Evolutionary conservation across 2,888 invertebrate species (phyloP).

Genomic region (Dynastes grantii): DNA sequence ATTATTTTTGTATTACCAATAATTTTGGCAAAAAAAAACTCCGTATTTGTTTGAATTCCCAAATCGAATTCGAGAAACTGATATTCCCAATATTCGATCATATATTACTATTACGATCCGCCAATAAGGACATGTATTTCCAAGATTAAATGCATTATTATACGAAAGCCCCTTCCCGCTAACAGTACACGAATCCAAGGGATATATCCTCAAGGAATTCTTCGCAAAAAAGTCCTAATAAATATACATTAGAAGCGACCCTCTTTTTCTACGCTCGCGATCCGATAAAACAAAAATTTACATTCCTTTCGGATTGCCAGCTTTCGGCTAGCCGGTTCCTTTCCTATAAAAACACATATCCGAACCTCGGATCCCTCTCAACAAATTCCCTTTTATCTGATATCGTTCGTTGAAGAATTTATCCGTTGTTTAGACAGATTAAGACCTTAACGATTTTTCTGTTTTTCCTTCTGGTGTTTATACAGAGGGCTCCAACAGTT

Average conservation of each 20-base stretch:
- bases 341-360: conserved; percentile 12
- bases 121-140: conserved; percentile 6
- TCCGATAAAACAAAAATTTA: conserved; percentile 40
- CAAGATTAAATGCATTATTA: conserved; percentile 29
- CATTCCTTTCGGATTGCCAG: conserved; percentile 14
- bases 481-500: conserved; percentile 87
- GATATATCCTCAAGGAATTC: neutral
- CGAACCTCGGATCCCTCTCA: neutral
- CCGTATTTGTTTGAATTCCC: too few species aligned
- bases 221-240: conserved; percentile 27
- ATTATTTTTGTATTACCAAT: too few species aligned
- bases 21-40: too few species aligned
- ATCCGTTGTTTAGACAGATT: conserved; percentile 16
- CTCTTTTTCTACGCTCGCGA: conserved; percentile 29
- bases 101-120: neutral
- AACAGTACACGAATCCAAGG: conserved; percentile 19
- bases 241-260: conserved; percentile 37
- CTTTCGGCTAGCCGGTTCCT: neutral
- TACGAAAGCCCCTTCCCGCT: conserved; percentile 11
- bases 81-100: too few species aligned
- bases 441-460: neutral
- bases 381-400: conserved; percentile 30
- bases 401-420: conserved; percentile 27
- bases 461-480: neutral
- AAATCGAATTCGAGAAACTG: too few species aligned